These are phyloP conservation scores for Sphecodes monilicornis DNA, from an alignment of 2,888 invertebrate species.

Conservation along the genomic window DNA sequence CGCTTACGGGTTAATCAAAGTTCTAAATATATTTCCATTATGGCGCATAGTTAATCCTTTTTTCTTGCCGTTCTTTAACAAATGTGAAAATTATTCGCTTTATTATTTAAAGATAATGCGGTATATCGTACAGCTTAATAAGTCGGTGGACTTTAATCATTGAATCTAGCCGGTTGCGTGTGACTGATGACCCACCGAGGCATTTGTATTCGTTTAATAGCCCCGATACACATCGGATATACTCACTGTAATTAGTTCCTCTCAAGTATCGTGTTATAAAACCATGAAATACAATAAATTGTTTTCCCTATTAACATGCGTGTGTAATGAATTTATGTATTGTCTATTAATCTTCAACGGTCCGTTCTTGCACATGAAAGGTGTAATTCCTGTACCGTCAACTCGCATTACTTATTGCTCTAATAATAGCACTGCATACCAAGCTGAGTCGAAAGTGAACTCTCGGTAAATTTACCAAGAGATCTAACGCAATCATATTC, in stretches of 20 bases:
- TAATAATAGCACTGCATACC: background rate
- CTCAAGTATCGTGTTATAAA: slow-evolving; percentile 6
- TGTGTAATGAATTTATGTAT: background rate
- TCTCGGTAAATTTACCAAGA: background rate
- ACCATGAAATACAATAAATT: slow-evolving; percentile 11
- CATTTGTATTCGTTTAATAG: slow-evolving; percentile 15
- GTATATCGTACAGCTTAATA: background rate
- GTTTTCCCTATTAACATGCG: slow-evolving; percentile 2
- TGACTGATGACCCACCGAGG: slow-evolving; percentile 15
- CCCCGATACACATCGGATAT: slow-evolving; percentile 5
- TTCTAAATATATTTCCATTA: background rate
- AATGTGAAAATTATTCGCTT: slow-evolving; percentile 30
- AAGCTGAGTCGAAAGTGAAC: background rate
- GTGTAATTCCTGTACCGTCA: background rate
- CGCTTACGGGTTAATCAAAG: background rate
- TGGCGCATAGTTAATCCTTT: background rate
- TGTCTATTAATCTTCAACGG: background rate
- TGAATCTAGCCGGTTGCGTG: slow-evolving; percentile 16
- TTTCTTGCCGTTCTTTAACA: background rate
- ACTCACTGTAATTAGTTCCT: slow-evolving; percentile 4
- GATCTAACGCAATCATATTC: background rate
- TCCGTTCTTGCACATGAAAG: background rate
- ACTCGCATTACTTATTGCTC: background rate
- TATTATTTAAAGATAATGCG: background rate
- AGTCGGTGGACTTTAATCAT: slow-evolving; percentile 8